Conservation (phyloP, 2,888 invertebrate species). For the Emesis castigata region DNA sequence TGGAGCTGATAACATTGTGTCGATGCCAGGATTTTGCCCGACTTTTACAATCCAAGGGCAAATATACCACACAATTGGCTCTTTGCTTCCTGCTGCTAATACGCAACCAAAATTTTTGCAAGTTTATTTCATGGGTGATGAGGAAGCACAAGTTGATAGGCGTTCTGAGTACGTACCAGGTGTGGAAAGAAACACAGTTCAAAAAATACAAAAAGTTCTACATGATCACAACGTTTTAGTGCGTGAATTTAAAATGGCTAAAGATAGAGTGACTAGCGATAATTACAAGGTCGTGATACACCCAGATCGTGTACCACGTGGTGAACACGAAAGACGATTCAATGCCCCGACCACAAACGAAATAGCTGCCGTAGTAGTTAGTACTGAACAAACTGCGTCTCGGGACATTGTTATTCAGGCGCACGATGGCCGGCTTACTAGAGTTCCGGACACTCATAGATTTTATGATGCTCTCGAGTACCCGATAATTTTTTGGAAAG, state of each 20-base stretch:
- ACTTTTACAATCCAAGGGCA: constrained; percentile 71
- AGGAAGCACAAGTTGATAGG: constrained; percentile 57
- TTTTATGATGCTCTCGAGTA: constrained; percentile 75
- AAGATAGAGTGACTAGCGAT: not conserved
- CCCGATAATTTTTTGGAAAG: constrained; percentile 73
- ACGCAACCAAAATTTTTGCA: constrained; percentile 58
- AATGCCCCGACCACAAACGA: constrained; percentile 69
- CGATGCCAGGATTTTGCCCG: constrained; percentile 64
- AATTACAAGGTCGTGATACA: constrained; percentile 59
- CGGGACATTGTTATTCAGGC: constrained; percentile 67
- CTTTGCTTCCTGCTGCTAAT: constrained; percentile 63
- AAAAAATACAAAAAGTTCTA: constrained; percentile 67
- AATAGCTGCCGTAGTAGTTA: constrained; percentile 67
- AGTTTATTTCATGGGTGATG: constrained; percentile 71
- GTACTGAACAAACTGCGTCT: constrained; percentile 35
- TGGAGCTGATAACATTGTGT: constrained; percentile 56
- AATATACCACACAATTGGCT: constrained; percentile 69
- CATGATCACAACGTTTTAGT: constrained; percentile 68
- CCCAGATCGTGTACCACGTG: constrained; percentile 68
- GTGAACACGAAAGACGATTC: constrained; percentile 70
- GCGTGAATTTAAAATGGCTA: constrained; percentile 49
- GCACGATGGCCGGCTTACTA: constrained; percentile 34
- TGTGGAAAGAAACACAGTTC: constrained; percentile 63
- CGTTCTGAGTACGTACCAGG: constrained; percentile 64
- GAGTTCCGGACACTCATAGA: constrained; percentile 67